Evolutionary conservation across 2,888 invertebrate genomes (phyloP), one percentile per base, ranked within the genome.

Genomic region (Deilephila elpenor): DNA sequence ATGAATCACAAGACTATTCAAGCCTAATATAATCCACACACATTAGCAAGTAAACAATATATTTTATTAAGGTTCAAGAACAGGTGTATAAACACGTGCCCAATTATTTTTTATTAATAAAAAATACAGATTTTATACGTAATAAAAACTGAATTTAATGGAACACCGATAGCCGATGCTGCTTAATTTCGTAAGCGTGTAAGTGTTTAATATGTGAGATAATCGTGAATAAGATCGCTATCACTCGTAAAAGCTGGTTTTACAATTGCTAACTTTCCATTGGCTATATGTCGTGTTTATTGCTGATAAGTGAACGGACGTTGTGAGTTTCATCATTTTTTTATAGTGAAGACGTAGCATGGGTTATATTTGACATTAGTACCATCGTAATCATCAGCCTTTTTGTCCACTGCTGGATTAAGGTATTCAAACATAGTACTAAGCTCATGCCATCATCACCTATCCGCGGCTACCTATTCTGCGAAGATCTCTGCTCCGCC

Each of bases 151-250:
- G 32, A 32, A 62, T 32, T 62, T 72, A 62, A 53, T 61, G 29
- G 51, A 62, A 53, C 19, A 32, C 32, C 61, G 51, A 61, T 61
- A 71, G 51, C 37, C 20, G 29, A 25, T 59, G 20, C 61, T 74
- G 71, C 74, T 74, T 75, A 76, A 75, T 76, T 76, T 76, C 72
- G 71, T 62, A 62, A 72, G 53, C 32, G 44, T 72, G 61, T 71
- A 73, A 72, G 67, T 67, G 73, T 74, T 72, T 74, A 74, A 78
- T 78, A 82, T 77, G 75, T 79, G 75, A 79, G 78, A 77, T 82
- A 80, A 83, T 83, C 76, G 78, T 75, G 72, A 80, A 81, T 79
- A 78, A 83, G 81, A 86, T 84, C 77, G 70, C 74, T 82, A 85
- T 84, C 83, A 77, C 74, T 73, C 78, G 79, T 80, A 78, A 78